Evolutionary conservation across 2,113 vertebrate genomes (phyloP), one percentile per base, ranked within the genome.

Genomic region (Macrotis lagotis): DNA sequence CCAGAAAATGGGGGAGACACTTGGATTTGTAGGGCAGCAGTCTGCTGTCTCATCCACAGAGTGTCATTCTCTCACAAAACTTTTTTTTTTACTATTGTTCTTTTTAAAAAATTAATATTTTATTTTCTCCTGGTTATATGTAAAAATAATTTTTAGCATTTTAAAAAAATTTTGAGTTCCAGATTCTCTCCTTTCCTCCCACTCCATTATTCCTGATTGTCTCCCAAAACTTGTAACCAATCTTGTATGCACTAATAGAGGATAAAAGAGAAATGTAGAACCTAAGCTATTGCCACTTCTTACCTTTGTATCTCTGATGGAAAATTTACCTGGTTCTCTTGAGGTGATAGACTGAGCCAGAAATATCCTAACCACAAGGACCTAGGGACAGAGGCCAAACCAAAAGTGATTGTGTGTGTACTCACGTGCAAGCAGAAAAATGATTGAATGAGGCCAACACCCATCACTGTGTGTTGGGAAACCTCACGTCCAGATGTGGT

Each of bases 401-500:
- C 74, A 4, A 25, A 55, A 88, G 83, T 37, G 91, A 83, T n/a
- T 48, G 83, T 8, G 0, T 3, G 51, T 8, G 0, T 3, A 50
- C 10, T 47, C 44, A 44, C 44, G 11, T 0, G n/a, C 0, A 0
- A 91, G 48, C 8, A 0, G 16, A 22, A 25, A 25, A 26, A 50
- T 94, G 93, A 90, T 37, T 53, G 93, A 92, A 51, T 12, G 49
- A 25, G 66, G 55, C 44, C 9, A 31, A 8, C 9, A 0, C 66
- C n/a, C 24, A 1, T 91, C 31, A 0, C 91, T 6, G 44, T 88
- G 90, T 88, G 49, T 92, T 50, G 91, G 51, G 50, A 93, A 91
- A 1, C 91, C 92, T 91, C 96, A 59, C 1, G 47, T 93, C 74
- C 94, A 94, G 91, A 74, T 95, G 96, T 95, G 92, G 91, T 92